Evolutionary conservation across 2,113 vertebrate species (phyloP), one percentile per base, ranked within the genome.

Genomic region (Hirundichthys speculiger): DNA sequence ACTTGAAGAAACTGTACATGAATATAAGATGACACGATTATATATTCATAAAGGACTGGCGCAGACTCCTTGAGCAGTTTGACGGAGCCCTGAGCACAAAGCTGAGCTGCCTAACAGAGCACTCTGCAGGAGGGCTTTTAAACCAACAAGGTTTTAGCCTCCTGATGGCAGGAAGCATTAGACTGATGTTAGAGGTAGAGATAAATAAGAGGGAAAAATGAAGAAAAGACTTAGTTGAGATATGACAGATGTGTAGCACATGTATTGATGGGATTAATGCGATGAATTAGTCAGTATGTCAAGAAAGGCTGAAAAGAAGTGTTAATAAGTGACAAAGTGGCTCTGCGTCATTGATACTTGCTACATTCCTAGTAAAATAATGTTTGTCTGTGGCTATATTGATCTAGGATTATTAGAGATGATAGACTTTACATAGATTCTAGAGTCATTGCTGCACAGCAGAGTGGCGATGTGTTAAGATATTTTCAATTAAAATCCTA

Each of bases 11-110:
- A 19, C 22, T 27, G 51, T 20, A 25, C 20, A 63, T 41, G 21
- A 64, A 65, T 46, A 39, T 43, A 18, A 64, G 18, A 38, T 54
- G 42, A 38, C 12, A 39, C 11, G 21, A 42, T 52, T 42, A 48
- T 61, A 21, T 11, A 24, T 55, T 65, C 41, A 65, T 11, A 65
- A 47, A 14, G 27, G 38, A 24, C 19, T 30, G 22, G 15, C 40
- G 16, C 39, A 13, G 63, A 38, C 19, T 65, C 27, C 6, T 5
- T 18, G 41, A 34, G n/a, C 9, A 15, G 6, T 6, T 2, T 42
- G 41, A 19, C 14, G 10, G 43, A 19, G n/a, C 8, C 18, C 25
- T 21, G 58, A 48, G 21, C 42, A 5, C 25, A 54, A n/a, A n/a
- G n/a, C n/a, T n/a, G n/a, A n/a, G n/a, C n/a, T n/a, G 34, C 50